Conservation (phyloP, 2,888 invertebrate species). For the Drosophila anomalata region DNA sequence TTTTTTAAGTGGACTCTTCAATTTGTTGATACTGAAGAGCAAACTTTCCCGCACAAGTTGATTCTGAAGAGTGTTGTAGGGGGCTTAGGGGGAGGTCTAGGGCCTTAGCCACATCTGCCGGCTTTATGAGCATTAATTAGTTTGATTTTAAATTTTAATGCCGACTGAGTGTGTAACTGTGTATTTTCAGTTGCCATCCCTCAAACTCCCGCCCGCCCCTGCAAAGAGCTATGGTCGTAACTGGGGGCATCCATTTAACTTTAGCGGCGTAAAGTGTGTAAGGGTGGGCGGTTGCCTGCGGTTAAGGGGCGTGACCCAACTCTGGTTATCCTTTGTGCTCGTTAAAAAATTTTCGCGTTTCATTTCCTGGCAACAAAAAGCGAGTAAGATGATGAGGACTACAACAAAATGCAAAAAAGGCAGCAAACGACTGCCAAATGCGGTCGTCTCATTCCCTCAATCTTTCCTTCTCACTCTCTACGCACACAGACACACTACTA, state of each 20-base stretch:
- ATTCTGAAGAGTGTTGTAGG: slow-evolving; percentile 1
- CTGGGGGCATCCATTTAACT: slow-evolving; percentile 70
- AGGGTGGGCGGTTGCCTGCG: slow-evolving; percentile 44
- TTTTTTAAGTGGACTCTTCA: background rate
- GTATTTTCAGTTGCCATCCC: slow-evolving; percentile 6
- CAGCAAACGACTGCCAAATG: slow-evolving; percentile 63
- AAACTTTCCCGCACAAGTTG: slow-evolving; percentile 19
- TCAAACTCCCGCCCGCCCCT: slow-evolving; percentile 26
- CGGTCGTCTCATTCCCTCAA: slow-evolving; percentile 48
- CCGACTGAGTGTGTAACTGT: slow-evolving; percentile 44
- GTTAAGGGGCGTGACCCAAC: slow-evolving; percentile 28
- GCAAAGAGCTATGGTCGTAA: slow-evolving; percentile 61
- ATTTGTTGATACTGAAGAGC: background rate
- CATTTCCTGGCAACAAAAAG: slow-evolving; percentile 68
- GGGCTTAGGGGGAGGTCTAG: background rate
- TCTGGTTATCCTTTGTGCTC: slow-evolving; percentile 68
- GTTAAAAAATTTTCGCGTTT: slow-evolving; percentile 76
- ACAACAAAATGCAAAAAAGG: slow-evolving; percentile 18
- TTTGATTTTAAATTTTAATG: slow-evolving; percentile 69
- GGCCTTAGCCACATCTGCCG: slow-evolving; percentile 53
- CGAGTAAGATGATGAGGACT: slow-evolving; percentile 37
- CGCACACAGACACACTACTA: slow-evolving; percentile 9
- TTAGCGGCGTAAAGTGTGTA: slow-evolving; percentile 48
- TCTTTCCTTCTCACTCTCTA: slow-evolving; percentile 1
- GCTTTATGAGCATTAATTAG: slow-evolving; percentile 68